Conservation (phyloP, 1,140 invertebrate genomes). For the Samia ricini region DNA sequence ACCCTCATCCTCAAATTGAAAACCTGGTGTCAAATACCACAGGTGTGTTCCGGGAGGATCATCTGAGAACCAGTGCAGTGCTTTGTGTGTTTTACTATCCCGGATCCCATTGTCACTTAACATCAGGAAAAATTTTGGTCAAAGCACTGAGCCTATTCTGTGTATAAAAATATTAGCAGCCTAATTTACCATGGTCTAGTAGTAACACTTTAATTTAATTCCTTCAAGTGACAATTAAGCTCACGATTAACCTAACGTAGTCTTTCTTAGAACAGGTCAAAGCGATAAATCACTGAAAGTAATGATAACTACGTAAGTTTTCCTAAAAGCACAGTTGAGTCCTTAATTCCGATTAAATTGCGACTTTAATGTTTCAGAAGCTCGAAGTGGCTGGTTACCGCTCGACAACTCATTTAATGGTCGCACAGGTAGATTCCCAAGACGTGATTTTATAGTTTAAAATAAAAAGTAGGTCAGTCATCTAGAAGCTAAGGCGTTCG, state of each 20-base stretch:
- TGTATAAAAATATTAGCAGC: no score
- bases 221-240: not conserved
- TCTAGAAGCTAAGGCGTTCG: not conserved
- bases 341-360: not conserved
- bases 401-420: not conserved
- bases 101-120: no score
- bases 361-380: not conserved
- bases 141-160: no score
- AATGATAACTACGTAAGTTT: not conserved
- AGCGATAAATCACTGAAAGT: not conserved
- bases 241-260: not conserved
- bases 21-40: no score
- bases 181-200: no score
- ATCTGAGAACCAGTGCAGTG: no score
- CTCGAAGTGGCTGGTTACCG: not conserved
- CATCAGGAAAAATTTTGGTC: no score
- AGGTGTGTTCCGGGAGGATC: no score
- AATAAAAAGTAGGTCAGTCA: not conserved
- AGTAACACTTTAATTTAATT: not conserved
- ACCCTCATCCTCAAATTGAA: no score
- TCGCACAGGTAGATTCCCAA: not conserved
- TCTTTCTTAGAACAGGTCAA: not conserved
- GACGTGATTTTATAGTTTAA: not conserved
- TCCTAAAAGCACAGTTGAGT: not conserved
- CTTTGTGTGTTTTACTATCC: no score